Evolutionary conservation across 64 coral and sea anemone genomes (phyloP).

Genomic region (Trachythela sp.): DNA sequence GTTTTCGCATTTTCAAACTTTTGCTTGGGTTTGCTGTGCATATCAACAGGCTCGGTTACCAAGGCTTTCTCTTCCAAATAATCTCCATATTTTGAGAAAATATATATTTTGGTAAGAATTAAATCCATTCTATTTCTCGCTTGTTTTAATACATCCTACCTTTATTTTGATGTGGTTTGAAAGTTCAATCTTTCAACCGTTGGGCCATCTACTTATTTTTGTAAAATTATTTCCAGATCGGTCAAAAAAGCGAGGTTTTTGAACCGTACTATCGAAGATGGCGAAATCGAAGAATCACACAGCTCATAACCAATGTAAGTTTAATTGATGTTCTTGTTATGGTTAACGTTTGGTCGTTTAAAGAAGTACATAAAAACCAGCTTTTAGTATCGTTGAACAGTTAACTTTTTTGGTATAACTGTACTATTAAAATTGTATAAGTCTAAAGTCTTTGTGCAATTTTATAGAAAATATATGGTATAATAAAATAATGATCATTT

Average conservation of each 20-base stretch:
- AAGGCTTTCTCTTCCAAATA: constrained; percentile 7
- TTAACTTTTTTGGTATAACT: too few species aligned
- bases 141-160: background rate
- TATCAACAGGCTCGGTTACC: background rate
- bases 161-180: background rate
- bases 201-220: background rate
- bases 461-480: too few species aligned
- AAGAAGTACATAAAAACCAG: too few species aligned
- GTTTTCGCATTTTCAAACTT: background rate
- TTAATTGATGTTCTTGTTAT: background rate
- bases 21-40: background rate
- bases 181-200: background rate
- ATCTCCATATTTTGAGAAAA: background rate
- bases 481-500: too few species aligned
- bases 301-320: constrained; percentile 87
- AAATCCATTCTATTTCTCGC: background rate
- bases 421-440: too few species aligned
- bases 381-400: too few species aligned
- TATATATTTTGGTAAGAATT: background rate
- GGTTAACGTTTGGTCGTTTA: background rate
- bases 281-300: constrained; percentile 99
- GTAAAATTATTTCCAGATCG: background rate
- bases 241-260: background rate
- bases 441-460: too few species aligned
- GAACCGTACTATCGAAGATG: constrained; percentile 48